phyloP scores from a whole-genome alignment of 1,140 invertebrate species.

The Pomacea maculata region DNA sequence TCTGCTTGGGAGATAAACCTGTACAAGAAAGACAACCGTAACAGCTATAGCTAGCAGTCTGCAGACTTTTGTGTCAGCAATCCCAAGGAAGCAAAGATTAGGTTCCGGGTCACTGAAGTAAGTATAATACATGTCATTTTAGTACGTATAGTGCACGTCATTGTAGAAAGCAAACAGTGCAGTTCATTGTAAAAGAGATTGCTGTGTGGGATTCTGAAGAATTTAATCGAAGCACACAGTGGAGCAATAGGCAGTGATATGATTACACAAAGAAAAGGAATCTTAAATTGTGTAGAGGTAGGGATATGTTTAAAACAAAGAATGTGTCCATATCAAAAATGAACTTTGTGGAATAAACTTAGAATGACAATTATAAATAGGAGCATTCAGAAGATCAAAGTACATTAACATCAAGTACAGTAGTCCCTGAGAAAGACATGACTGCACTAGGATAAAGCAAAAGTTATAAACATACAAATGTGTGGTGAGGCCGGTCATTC shows the following conservation, averaged over 20 bases:
- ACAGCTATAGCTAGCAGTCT: neutral
- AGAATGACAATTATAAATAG: neutral
- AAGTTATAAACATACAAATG: slow-evolving; percentile 45
- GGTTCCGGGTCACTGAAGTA: neutral
- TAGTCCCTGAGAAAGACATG: neutral
- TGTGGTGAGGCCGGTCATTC: slow-evolving; percentile 47
- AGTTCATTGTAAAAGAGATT: neutral
- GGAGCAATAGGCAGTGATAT: no score
- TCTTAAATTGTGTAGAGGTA: neutral
- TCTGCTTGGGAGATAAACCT: slow-evolving; percentile 75
- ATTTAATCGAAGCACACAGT: no score
- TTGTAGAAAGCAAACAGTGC: neutral
- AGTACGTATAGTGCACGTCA: neutral
- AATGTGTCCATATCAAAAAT: neutral
- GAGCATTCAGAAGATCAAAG: neutral
- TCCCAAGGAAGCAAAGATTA: no score
- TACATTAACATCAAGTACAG: neutral
- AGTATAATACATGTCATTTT: no score
- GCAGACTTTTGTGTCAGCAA: neutral
- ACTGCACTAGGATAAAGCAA: slow-evolving; percentile 18
- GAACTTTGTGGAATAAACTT: neutral
- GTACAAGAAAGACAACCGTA: neutral
- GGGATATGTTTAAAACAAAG: neutral
- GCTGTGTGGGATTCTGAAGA: no score
- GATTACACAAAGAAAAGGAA: neutral